Base-by-base conservation (phyloP, 2,888 invertebrate species). In the Polylopha cassiicola region DNA sequence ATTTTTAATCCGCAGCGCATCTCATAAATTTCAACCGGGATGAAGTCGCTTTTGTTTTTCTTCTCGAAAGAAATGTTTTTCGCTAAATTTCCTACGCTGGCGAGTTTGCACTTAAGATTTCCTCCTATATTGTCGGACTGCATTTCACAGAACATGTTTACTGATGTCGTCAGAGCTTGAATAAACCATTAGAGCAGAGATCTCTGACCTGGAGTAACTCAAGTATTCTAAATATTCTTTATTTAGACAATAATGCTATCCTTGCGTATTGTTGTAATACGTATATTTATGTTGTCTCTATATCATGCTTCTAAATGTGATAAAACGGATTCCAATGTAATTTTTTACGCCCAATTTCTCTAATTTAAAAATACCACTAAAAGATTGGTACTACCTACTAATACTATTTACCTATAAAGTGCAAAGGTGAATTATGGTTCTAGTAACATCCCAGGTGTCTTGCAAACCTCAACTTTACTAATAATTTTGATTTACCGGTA, bases 1-100 rank as follows among this genome's bases (percentile, higher is more conserved):
- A 80, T 80, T 80, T 80, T 81, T 79, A 81, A 82, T 82, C 80
- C 80, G 59, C 65, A 61, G 73, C 80, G 80, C 75, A 80, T 80
- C 80, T 79, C 79, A 81, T 80, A 81, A 81, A 81, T 81, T 78
- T 74, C 73, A 69, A 65, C 67, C 69, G 61, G 57, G 72, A 72
- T 73, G 70, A 73, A 78, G 69, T 73, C 70, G 63, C 74, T 65
- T 78, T 81, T 79, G 76, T 79, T 80, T 78, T 76, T 72, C 73
- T 75, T 75, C 59, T 55, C 61, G 58, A 65, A 73, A 69, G 66
- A 70, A 73, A 76, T 72, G 72, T 74, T 78, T 78, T 74, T 70
- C 60, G 65, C 70, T 60, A 71, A 74, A 76, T 77, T 74, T 69
- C 66, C 69, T 68, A 56, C 57, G 67, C 66, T 72, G 38, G 53